Evolutionary conservation across 1,140 invertebrate genomes (phyloP).

Genomic region (Helicoverpa armigera): DNA sequence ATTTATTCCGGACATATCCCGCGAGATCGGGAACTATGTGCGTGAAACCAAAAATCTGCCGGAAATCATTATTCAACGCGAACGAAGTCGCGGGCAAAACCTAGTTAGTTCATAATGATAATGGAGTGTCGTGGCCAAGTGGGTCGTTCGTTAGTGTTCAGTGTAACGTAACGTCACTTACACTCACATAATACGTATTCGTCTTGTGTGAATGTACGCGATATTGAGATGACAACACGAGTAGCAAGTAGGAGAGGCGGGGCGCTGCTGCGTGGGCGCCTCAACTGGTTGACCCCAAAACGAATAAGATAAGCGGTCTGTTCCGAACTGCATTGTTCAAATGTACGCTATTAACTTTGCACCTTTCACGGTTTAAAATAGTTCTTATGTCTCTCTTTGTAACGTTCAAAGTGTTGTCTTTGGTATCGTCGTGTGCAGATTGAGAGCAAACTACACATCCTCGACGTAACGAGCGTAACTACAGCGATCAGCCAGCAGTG

Average conservation of each 20-base stretch:
- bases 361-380: background rate
- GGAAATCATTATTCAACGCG: no score
- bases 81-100: background rate
- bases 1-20: no score
- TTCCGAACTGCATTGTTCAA: slow-evolving; percentile 36
- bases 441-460: slow-evolving; percentile 35
- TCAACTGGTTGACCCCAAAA: slow-evolving; percentile 48
- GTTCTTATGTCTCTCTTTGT: background rate
- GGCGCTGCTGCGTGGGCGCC: slow-evolving; percentile 15
- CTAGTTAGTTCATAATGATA: background rate
- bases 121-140: background rate
- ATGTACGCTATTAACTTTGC: slow-evolving; percentile 18
- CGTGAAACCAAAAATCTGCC: no score
- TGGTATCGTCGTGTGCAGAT: background rate
- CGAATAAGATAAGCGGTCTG: slow-evolving; percentile 48
- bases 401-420: background rate
- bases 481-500: background rate
- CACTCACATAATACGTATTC: background rate
- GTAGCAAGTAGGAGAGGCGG: background rate
- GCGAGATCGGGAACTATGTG: no score
- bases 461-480: slow-evolving; percentile 15
- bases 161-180: background rate
- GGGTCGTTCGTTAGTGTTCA: background rate
- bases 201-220: background rate
- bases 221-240: background rate